Conservation (phyloP, 2,888 invertebrate species). For the Eilema griseolum region DNA sequence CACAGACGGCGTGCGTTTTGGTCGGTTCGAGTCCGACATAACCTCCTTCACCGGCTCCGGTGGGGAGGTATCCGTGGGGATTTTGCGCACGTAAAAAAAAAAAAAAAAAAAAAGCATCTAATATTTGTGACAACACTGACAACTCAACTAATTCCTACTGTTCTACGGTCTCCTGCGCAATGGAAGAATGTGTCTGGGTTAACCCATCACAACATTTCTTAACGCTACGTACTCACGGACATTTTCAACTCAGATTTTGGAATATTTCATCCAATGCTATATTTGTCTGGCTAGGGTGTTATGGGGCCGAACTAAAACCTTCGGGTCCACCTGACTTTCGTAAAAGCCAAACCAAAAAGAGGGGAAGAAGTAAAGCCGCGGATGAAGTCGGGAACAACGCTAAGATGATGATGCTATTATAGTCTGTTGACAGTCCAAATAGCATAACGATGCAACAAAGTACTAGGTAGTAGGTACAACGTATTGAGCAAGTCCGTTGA, state of each 20-base stretch:
- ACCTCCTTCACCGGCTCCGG: too few species aligned
- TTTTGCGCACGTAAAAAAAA: too few species aligned
- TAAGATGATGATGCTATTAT: not conserved
- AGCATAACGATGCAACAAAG: conserved; percentile 33
- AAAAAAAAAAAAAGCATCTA: too few species aligned
- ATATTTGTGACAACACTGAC: too few species aligned
- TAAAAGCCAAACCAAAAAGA: not conserved
- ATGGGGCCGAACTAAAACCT: too few species aligned
- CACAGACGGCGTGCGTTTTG: too few species aligned
- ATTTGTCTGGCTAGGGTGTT: not conserved
- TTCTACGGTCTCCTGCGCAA: not conserved
- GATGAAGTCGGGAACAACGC: too few species aligned
- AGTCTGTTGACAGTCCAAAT: conserved; percentile 40
- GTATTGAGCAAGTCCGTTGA: conserved; percentile 75
- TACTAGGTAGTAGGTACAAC: conserved; percentile 26
- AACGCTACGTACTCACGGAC: not conserved
- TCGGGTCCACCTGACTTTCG: not conserved
- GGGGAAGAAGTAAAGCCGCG: too few species aligned
- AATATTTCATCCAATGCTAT: not conserved
- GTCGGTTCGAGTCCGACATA: too few species aligned
- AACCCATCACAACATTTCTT: not conserved
- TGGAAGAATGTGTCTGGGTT: not conserved
- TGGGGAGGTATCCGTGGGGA: too few species aligned
- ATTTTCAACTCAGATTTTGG: not conserved
- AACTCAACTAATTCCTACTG: not conserved